These are phyloP conservation scores for Ginglymostoma cirratum DNA, from an alignment of 2,113 vertebrate species.

Conservation along the genomic window DNA sequence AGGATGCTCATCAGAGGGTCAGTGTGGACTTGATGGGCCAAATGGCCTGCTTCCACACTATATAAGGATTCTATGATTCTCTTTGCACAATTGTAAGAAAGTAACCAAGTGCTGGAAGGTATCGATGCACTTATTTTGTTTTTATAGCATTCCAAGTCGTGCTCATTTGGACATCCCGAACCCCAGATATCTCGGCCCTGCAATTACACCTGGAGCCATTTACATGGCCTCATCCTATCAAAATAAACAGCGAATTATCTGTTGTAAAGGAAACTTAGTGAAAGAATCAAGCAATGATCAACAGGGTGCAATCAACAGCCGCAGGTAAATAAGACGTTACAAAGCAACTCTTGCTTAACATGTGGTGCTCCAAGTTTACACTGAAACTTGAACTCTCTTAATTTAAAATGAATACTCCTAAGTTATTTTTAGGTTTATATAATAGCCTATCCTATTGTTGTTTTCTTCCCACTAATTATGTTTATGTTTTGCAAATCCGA, in stretches of 20 bases:
- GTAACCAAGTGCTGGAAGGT: background rate
- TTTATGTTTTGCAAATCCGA: background rate
- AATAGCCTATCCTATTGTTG: background rate
- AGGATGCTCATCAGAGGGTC: no score
- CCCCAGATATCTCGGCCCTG: constrained; percentile 88
- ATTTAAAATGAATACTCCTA: background rate
- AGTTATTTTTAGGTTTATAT: background rate
- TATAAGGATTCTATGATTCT: no score
- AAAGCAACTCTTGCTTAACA: background rate
- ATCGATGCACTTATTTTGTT: background rate
- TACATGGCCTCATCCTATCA: constrained; percentile 98
- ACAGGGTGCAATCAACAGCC: constrained; percentile 70
- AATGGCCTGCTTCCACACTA: no score
- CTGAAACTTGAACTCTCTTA: background rate
- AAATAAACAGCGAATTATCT: constrained; percentile 92
- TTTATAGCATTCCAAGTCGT: constrained; percentile 71
- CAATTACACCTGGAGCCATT: constrained; percentile 90
- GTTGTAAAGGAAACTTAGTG: constrained; percentile 94
- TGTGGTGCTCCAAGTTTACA: background rate
- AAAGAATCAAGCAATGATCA: constrained; percentile 80
- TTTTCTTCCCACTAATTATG: background rate
- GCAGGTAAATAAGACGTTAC: constrained; percentile 52
- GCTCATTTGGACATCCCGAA: constrained; percentile 92
- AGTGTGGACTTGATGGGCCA: no score
- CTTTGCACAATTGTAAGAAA: background rate